Base-by-base conservation (phyloP, 2,888 invertebrate genomes). In the Penaeus monodon region DNA sequence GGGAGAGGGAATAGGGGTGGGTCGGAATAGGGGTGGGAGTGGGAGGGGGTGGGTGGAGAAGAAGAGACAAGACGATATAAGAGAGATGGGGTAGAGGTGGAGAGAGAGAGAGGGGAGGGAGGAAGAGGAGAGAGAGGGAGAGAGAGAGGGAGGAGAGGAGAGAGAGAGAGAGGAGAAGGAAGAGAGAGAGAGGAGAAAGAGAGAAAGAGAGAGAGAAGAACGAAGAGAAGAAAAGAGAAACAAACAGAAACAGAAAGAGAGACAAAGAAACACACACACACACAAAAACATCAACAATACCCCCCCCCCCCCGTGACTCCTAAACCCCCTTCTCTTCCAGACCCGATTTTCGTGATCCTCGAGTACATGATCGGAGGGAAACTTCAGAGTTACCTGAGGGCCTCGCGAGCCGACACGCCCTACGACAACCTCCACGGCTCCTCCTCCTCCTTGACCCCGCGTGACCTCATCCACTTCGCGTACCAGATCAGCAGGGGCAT, bases 401-500 rank as follows among this genome's bases (percentile, higher is more conserved):
- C 95, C 91, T 97, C 97, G 1, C 94, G 98, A 88, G 97, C 97
- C 0, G 83, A 88, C 44, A 96, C 97, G 92, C 95, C 95, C 92
- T 96, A 96, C 91, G 96, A 96, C 27, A 96, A 96, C 92, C 94
- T 95, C 89, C 95, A 96, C 91, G 92, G 91, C 10, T 90, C 91
- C 70, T 91, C 91, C 20, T 84, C 88, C 57, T 82, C 95, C 90
- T 93, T 97, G 76, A 97, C 97, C 0, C 96, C 97, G 1, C 94
- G 96, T 81, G 97, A 98, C 92, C 94, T 98, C 86, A 97, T 97
- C 20, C 96, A 96, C 88, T 98, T 97, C 92, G 97, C 97, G 90
- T 96, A 96, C 93, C 98, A 98, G 93, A 96, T 98, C 73, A 96
- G 97, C 4, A 94, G 95, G 91, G 97, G 97, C 88, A 97, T 97